Evolutionary conservation across 2,888 invertebrate genomes (phyloP).

Genomic region (Gryllus longicercus): DNA sequence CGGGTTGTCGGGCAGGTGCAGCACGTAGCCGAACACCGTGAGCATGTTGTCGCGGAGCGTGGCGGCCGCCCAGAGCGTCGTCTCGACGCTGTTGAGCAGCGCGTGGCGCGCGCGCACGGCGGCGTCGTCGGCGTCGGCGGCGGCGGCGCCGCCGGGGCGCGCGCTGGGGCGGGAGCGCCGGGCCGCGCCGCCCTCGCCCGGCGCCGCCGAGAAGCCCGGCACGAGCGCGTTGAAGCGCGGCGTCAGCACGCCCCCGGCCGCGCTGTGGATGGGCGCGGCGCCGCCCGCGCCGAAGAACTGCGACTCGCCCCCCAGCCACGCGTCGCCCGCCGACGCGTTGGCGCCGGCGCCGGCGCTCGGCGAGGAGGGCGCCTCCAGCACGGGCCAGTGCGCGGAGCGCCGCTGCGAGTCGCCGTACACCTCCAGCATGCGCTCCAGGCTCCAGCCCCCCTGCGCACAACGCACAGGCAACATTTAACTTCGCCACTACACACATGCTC

Average conservation of each 20-base stretch:
- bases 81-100: not conserved
- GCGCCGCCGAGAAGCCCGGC: not conserved
- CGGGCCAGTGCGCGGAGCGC: not conserved
- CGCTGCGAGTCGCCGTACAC: not conserved
- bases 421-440: not conserved
- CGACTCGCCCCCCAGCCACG: not conserved
- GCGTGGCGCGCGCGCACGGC: not conserved
- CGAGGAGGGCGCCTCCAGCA: not conserved
- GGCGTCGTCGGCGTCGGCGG: not conserved
- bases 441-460: not conserved
- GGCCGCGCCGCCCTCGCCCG: not conserved
- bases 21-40: constrained; percentile 39
- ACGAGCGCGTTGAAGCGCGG: not conserved
- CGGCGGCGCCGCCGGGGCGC: not conserved
- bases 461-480: too few species aligned
- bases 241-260: not conserved
- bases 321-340: not conserved
- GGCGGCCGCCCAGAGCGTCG: constrained; percentile 32
- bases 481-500: too few species aligned
- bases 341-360: not conserved
- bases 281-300: not conserved
- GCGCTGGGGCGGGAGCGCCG: not conserved
- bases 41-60: constrained; percentile 41
- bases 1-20: constrained; percentile 38
- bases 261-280: not conserved